Evolutionary conservation across 1,140 invertebrate species (phyloP), one percentile per base, ranked within the genome.

Genomic region (Protaetia brevitarsis): DNA sequence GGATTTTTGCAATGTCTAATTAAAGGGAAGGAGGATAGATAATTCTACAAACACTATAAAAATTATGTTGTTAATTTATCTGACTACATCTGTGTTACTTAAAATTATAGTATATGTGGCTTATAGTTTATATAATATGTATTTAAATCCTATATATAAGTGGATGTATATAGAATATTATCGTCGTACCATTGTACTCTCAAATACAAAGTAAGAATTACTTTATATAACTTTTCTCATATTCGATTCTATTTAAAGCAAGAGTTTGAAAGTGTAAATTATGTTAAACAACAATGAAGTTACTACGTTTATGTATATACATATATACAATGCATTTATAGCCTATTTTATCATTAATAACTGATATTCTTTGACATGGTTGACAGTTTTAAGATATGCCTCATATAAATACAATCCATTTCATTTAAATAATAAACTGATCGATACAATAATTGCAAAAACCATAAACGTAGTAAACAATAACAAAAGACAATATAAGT

Each of bases 41-140:
- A 59, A 59, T 59, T 59, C 16, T 59, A 59, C 30, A 59, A n/a
- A 19, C 10, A 56, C 16, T 36, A 10, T 56, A 56, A 56, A 27
- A 56, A 2, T 19, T 5, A 56, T 56, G 34, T 36, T 36, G 16
- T 2, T 36, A 36, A 36, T 36, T 36, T 36, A 36, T 36, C 16
- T 36, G 16, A 36, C 16, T 36, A 36, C 11, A 36, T n/a, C n/a
- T 36, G 34, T 36, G 34, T 36, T 36, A 36, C 16, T 10, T 10
- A 13, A 2, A 56, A 11, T 56, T 56, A 56, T 23, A 2, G 16
- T 56, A 29, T 29, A 59, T 29, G 57, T 29, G 57, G 26, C 57
- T 59, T 59, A 59, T 28, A 59, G 57, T 28, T 59, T 51, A 51
- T 51, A 36, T 8, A 13, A 36, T 36, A n/a, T n/a, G n/a, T n/a